phyloP scores from a whole-genome alignment of 2,888 invertebrate genomes.

The Noctua janthe region DNA sequence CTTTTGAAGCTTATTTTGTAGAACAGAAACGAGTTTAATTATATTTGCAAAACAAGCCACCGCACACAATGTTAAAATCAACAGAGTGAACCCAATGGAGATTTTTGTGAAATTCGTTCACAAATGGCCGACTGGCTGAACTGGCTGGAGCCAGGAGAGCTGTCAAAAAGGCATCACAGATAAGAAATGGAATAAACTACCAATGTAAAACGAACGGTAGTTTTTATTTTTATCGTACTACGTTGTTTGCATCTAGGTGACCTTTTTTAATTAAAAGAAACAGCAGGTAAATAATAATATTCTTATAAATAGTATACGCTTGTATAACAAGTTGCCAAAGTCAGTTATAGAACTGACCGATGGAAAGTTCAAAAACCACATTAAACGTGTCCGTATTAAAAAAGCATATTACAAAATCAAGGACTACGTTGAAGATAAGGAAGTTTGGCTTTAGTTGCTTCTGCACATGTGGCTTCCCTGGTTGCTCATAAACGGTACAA shows the following conservation, averaged over 20 bases:
- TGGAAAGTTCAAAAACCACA: too few relatives aligned
- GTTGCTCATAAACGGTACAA: too few relatives aligned
- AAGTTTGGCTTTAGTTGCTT: too few relatives aligned
- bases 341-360: too few relatives aligned
- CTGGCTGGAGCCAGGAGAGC: constrained; percentile 51
- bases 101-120: constrained; percentile 65
- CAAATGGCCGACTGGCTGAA: constrained; percentile 79
- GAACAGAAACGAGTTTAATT: constrained; percentile 69
- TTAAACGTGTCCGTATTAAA: too few relatives aligned
- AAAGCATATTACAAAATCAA: too few relatives aligned
- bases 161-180: constrained; percentile 72
- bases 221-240: not conserved
- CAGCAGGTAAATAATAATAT: not conserved
- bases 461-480: too few relatives aligned
- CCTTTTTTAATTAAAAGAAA: not conserved
- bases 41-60: constrained; percentile 58
- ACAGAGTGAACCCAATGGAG: constrained; percentile 53
- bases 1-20: constrained; percentile 34
- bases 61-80: constrained; percentile 57
- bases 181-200: constrained; percentile 35
- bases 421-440: too few relatives aligned
- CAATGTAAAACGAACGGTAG: not conserved
- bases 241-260: not conserved
- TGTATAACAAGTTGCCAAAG: too few relatives aligned
- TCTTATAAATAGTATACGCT: too few relatives aligned